These are phyloP conservation scores for Colostygia pectinataria DNA, from an alignment of 2,888 invertebrate species.

Conservation along the genomic window DNA sequence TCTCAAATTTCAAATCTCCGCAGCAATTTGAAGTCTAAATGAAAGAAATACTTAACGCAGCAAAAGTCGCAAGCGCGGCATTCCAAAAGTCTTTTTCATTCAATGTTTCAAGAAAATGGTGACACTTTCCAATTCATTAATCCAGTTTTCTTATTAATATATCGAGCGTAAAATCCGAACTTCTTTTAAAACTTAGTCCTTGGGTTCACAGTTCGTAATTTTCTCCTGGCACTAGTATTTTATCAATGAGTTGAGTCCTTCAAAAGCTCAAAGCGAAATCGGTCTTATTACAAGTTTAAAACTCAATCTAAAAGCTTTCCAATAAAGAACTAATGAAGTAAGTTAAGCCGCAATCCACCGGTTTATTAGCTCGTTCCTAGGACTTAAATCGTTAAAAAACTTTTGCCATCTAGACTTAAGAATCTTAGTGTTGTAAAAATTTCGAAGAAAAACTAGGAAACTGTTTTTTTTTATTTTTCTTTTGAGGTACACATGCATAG, in stretches of 20 bases:
- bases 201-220: not conserved
- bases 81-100: no score
- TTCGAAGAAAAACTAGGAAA: not conserved
- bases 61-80: no score
- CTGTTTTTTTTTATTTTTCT: no score
- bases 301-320: slow-evolving; percentile 15
- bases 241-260: not conserved
- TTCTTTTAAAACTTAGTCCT: not conserved
- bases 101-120: no score
- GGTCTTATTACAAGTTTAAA: slow-evolving; percentile 16
- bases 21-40: no score
- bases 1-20: no score
- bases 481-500: no score
- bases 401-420: slow-evolving; percentile 8
- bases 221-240: not conserved
- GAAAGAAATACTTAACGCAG: no score
- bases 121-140: no score
- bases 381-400: slow-evolving; percentile 7
- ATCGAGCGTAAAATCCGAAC: not conserved
- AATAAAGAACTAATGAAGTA: slow-evolving; percentile 23
- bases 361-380: slow-evolving; percentile 18
- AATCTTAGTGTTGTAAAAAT: no score
- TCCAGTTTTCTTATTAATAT: no score
- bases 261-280: slow-evolving; percentile 17
- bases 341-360: slow-evolving; percentile 17